A percentile compares a stretch with the other conserved stretches of the same genome.
Conservation (phyloP, 35 echinoderm and acorn worm genomes). For the Lytechinus variegatus region DNA sequence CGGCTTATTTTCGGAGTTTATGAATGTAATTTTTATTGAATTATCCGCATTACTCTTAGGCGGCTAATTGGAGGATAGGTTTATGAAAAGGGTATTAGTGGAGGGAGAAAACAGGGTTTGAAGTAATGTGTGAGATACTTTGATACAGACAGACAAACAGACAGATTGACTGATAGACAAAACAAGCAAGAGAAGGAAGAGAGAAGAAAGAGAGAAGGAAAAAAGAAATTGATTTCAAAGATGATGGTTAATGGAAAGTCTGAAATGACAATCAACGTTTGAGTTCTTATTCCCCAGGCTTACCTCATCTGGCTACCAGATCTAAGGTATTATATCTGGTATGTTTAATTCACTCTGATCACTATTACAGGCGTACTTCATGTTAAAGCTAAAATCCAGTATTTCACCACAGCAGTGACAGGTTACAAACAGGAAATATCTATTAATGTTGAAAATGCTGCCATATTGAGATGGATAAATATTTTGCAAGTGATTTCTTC, state of each 20-base stretch:
- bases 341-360: constrained; percentile 12
- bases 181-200: not conserved
- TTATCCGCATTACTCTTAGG: no score
- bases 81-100: not conserved
- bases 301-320: constrained; percentile 8
- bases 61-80: no score
- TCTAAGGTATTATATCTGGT: constrained; percentile 5
- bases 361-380: not conserved
- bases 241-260: not conserved
- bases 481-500: not conserved
- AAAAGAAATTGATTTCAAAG: not conserved
- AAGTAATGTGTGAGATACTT: not conserved
- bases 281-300: not conserved
- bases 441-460: not conserved
- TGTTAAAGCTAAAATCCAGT: not conserved
- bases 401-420: not conserved
- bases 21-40: no score
- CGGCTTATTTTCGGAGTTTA: no score
- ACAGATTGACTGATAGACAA: not conserved
- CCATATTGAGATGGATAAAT: not conserved
- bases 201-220: not conserved
- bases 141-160: not conserved
- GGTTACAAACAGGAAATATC: not conserved
- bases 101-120: not conserved
- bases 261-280: not conserved